Percentiles rank a stretch among this genome's conserved stretches.
Evolutionary conservation across 2,113 vertebrate species (phyloP).

Genomic region (Callocephalon fimbriatum): DNA sequence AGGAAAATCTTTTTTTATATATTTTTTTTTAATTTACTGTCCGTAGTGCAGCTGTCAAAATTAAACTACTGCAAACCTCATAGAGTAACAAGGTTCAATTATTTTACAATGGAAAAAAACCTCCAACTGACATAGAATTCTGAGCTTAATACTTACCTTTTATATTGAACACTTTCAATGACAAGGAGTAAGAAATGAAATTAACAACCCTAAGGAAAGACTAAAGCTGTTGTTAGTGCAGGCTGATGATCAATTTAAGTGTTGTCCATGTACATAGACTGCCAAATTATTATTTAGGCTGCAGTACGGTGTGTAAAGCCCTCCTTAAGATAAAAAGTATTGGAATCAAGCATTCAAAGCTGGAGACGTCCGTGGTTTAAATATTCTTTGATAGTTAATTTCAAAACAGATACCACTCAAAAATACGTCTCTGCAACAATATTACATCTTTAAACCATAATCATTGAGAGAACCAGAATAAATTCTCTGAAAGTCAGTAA

Average conservation of each 20-base stretch:
- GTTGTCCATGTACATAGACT: accelerated
- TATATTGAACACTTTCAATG: not conserved
- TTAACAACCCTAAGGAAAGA: not conserved
- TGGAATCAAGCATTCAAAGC: not conserved
- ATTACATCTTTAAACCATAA: not conserved
- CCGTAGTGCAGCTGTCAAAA: not conserved
- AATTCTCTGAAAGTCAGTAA: not conserved
- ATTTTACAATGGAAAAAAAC: not conserved
- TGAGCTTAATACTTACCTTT: not conserved
- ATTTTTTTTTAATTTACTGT: not conserved
- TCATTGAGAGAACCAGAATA: not conserved
- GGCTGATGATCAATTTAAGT: not conserved
- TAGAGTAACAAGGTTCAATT: not conserved
- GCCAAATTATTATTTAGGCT: not conserved
- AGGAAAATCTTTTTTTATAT: not conserved
- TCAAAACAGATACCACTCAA: not conserved
- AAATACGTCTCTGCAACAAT: not conserved
- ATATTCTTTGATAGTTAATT: not conserved
- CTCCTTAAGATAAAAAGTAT: not conserved
- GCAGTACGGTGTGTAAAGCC: not conserved
- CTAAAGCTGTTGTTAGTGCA: not conserved
- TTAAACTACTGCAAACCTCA: not conserved
- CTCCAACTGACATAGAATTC: not conserved
- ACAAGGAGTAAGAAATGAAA: not conserved
- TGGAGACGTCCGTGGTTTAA: not conserved